A percentile compares a stretch with the other conserved stretches of the same genome.
These are phyloP conservation scores for Meda fulgida DNA, from an alignment of 2,797 vertebrate species.

Conservation along the genomic window DNA sequence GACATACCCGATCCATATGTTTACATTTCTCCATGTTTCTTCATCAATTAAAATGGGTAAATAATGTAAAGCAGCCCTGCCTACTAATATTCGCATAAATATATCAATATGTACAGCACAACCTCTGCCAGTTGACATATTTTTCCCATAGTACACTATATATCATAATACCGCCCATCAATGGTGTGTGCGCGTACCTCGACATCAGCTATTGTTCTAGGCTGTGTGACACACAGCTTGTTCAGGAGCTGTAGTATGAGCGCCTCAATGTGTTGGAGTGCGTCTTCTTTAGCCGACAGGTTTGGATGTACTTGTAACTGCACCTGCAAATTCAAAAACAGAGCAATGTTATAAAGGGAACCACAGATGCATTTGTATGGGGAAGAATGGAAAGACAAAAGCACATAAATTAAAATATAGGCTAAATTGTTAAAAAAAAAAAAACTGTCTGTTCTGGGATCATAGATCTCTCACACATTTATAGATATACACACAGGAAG, in stretches of 20 bases:
- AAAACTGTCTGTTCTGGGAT: background rate
- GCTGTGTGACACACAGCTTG: constrained; percentile 96
- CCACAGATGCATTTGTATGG: background rate
- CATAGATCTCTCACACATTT: background rate
- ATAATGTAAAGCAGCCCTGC: background rate
- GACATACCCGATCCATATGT: background rate
- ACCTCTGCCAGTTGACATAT: background rate
- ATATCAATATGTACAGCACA: background rate
- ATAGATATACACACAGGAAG: constrained; percentile 1
- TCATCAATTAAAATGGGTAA: background rate
- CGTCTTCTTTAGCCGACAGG: constrained; percentile 94
- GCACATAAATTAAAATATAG: background rate
- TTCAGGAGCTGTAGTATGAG: constrained; percentile 96
- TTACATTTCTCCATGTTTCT: background rate
- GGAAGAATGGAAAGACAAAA: background rate
- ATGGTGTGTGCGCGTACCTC: constrained; percentile 79
- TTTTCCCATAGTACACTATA: background rate
- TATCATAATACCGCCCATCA: background rate
- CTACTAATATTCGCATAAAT: background rate
- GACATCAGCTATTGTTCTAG: constrained; percentile 92
- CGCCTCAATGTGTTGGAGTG: constrained; percentile 96
- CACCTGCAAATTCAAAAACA: constrained; percentile 78
- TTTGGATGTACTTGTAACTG: constrained; percentile 97
- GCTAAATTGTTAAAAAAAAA: background rate
- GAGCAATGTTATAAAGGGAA: background rate